These are phyloP conservation scores for Capreolus pygargus DNA, from an alignment of 2,113 vertebrate species.

Conservation along the genomic window DNA sequence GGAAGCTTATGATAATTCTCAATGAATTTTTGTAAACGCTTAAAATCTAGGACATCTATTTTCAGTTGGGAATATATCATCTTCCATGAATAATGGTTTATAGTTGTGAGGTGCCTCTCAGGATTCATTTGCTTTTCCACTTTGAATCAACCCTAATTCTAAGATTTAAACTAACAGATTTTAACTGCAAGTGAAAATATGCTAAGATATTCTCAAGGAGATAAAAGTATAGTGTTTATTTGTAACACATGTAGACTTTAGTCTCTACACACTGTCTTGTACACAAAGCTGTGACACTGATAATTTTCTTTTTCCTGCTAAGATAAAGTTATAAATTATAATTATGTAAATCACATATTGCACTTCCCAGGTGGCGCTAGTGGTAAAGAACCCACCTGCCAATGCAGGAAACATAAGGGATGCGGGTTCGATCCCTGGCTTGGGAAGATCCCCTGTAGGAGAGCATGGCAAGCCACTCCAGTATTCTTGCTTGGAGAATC, in stretches of 20 bases:
- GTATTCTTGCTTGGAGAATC: not conserved
- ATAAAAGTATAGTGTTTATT: not conserved
- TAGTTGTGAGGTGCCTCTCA: not conserved
- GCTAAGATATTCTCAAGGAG: not conserved
- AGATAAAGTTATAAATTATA: not conserved
- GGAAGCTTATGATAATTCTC: not conserved
- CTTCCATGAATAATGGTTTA: not conserved
- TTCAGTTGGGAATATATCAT: not conserved
- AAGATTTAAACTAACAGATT: not conserved
- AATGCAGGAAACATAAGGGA: not conserved
- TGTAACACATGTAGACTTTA: not conserved
- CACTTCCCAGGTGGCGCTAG: not conserved
- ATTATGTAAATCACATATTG: not conserved
- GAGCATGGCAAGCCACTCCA: not conserved
- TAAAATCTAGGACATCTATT: not conserved
- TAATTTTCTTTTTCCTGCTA: not conserved
- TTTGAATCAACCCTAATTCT: not conserved
- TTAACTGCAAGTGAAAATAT: not conserved
- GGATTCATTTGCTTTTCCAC: not conserved
- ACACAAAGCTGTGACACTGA: not conserved
- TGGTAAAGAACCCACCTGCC: not conserved
- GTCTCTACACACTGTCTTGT: not conserved
- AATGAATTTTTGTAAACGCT: not conserved
- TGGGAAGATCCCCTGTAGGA: not conserved
- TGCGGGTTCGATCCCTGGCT: not conserved